Conservation (phyloP, 2,797 vertebrate genomes). For the Sebastolobus alascanus region DNA sequence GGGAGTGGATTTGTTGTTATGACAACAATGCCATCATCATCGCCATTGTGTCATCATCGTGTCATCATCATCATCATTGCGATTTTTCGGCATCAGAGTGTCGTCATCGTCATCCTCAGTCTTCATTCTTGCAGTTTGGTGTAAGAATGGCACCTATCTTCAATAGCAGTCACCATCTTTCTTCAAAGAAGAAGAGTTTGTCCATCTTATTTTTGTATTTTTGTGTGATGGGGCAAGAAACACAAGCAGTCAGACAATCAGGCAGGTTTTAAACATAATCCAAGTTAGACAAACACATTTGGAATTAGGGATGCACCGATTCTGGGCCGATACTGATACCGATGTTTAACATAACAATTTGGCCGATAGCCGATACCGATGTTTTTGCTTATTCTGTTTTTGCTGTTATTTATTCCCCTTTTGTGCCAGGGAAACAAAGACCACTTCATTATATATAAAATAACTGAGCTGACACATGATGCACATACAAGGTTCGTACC, state of each 20-base stretch:
- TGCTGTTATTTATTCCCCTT: too few species aligned
- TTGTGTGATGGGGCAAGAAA: neutral
- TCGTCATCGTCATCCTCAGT: conserved; percentile 6
- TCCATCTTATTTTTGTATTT: neutral
- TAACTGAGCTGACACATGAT: neutral
- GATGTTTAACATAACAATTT: too few species aligned
- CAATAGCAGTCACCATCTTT: neutral
- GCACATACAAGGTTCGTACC: too few species aligned
- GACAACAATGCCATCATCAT: conserved; percentile 57
- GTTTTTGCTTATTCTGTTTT: too few species aligned
- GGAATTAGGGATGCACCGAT: too few species aligned
- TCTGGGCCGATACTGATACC: too few species aligned
- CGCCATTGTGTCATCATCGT: conserved; percentile 21
- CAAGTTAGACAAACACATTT: neutral
- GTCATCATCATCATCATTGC: conserved; percentile 11
- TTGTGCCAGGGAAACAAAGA: too few species aligned
- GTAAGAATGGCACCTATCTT: neutral
- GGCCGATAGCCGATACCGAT: too few species aligned
- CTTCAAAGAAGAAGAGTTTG: neutral
- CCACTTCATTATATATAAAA: neutral
- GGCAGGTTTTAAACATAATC: neutral
- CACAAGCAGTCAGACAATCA: neutral
- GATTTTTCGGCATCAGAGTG: conserved; percentile 10
- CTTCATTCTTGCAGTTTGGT: neutral
- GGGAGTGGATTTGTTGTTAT: conserved; percentile 61